These are phyloP conservation scores for Anguilla japonica DNA, from an alignment of 2,113 vertebrate genomes.

Conservation along the genomic window DNA sequence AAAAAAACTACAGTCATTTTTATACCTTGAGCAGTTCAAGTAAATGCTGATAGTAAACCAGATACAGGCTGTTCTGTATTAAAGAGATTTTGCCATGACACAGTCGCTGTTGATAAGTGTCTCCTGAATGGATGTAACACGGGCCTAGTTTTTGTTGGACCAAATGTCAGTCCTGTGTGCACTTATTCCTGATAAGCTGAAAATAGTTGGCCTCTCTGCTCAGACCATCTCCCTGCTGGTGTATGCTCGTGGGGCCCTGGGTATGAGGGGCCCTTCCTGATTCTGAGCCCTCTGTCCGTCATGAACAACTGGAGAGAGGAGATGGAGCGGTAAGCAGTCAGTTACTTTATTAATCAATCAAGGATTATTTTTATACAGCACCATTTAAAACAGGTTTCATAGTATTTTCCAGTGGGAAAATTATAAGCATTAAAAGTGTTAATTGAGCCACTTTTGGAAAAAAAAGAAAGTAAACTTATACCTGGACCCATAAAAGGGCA, in stretches of 20 bases:
- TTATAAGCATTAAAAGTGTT: too few relatives aligned
- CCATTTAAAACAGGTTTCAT: too few relatives aligned
- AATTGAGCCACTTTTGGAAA: too few relatives aligned
- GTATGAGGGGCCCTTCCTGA: constrained; percentile 76
- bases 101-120: not conserved
- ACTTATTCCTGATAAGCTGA: not conserved
- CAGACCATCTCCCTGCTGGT: constrained; percentile 85
- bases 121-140: not conserved
- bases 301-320: constrained; percentile 88
- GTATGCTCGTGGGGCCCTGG: constrained; percentile 70
- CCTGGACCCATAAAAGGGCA: too few relatives aligned
- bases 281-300: constrained; percentile 86
- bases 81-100: too few relatives aligned
- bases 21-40: not conserved
- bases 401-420: too few relatives aligned
- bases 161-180: not conserved
- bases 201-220: not conserved
- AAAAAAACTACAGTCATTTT: not conserved
- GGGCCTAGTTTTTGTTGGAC: not conserved
- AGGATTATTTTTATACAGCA: too few relatives aligned
- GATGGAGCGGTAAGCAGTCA: constrained; percentile 73
- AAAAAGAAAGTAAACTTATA: too few relatives aligned
- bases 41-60: not conserved
- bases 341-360: not conserved
- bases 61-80: not conserved